Conservation (phyloP, 1,140 invertebrate genomes). For the Nymphalis io region DNA sequence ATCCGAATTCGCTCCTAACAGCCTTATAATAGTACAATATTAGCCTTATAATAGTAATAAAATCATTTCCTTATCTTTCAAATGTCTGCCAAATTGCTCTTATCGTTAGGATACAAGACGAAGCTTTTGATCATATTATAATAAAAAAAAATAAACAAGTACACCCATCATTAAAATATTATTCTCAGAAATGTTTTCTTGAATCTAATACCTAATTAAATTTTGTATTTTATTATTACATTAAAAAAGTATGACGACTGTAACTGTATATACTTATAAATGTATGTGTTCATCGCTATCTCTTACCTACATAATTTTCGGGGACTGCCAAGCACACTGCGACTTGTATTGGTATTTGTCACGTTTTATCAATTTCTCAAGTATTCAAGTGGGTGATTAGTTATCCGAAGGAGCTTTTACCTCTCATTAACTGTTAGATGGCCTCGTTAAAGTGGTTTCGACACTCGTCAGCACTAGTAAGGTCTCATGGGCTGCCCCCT, state of each 20-base stretch:
- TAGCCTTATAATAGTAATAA: too few relatives aligned
- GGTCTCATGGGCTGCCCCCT: conserved; percentile 17
- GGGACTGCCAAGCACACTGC: conserved; percentile 33
- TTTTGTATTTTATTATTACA: not conserved
- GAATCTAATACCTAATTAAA: conserved; percentile 5
- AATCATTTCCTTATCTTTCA: too few relatives aligned
- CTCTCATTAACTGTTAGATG: conserved; percentile 73
- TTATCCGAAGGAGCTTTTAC: conserved; percentile 72
- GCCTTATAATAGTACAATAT: too few relatives aligned
- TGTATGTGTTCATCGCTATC: conserved; percentile 27
- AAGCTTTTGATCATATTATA: too few relatives aligned
- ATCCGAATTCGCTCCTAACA: too few relatives aligned
- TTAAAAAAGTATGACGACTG: conserved; percentile 9
- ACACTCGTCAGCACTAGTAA: conserved; percentile 52
- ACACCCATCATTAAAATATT: too few relatives aligned
- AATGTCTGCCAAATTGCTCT: too few relatives aligned
- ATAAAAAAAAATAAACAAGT: too few relatives aligned
- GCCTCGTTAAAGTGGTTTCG: conserved; percentile 65
- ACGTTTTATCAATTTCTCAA: conserved; percentile 53
- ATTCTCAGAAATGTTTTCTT: not conserved
- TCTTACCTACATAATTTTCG: conserved; percentile 34
- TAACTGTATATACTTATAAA: conserved; percentile 35
- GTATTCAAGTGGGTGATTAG: conserved; percentile 58
- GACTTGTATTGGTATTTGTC: conserved; percentile 48
- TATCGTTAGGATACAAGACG: too few relatives aligned